Evolutionary conservation across 2,888 invertebrate genomes (phyloP).

Genomic region (Camptogramma bilineatum): DNA sequence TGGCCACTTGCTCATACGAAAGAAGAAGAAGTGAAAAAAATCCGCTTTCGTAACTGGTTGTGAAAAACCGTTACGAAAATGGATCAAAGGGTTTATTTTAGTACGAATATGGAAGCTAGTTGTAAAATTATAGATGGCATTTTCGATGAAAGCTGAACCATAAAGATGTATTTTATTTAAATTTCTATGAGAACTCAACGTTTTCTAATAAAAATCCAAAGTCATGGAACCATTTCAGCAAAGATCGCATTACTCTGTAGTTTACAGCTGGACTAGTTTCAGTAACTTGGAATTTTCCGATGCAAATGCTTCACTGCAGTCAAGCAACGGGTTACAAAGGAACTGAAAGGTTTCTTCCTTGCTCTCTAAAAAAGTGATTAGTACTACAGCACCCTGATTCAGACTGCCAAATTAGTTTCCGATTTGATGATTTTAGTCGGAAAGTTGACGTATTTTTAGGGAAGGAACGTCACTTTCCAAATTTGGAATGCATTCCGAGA

Average conservation of each 20-base stretch:
- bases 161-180: neutral
- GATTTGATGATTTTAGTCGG: too few species aligned
- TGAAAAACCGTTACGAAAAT: too few species aligned
- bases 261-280: constrained; percentile 28
- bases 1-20: too few species aligned
- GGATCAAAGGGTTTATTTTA: too few species aligned
- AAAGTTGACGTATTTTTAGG: too few species aligned
- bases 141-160: neutral
- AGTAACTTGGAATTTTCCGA: constrained; percentile 24
- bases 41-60: too few species aligned
- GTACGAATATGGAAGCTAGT: too few species aligned
- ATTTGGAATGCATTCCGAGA: too few species aligned
- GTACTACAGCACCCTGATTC: too few species aligned
- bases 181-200: neutral
- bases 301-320: constrained; percentile 27
- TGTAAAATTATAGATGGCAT: neutral
- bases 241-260: constrained; percentile 29
- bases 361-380: neutral
- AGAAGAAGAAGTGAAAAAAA: too few species aligned
- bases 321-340: constrained; percentile 8
- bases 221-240: constrained; percentile 23
- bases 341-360: constrained; percentile 1
- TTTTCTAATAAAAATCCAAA: constrained; percentile 23
- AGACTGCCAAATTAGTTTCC: too few species aligned
- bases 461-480: too few species aligned